These are phyloP conservation scores for Chlamydotis undulata DNA, from an alignment of 2,113 vertebrate genomes.

Conservation along the genomic window DNA sequence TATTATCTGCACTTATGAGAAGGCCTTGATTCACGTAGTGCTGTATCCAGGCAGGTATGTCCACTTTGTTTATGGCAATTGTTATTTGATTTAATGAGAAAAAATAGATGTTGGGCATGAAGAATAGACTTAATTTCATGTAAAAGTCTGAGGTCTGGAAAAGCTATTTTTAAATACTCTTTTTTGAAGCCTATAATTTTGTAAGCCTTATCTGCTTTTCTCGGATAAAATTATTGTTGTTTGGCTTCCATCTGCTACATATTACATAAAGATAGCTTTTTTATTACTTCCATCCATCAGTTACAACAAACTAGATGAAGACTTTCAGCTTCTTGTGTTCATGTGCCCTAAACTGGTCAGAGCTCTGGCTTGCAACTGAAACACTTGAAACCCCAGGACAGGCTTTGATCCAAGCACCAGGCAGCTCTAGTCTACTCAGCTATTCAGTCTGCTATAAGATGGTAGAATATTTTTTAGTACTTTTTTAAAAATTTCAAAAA, in stretches of 20 bases:
- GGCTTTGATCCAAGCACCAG: neutral
- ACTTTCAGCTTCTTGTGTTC: neutral
- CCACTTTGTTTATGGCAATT: neutral
- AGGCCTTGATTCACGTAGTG: neutral
- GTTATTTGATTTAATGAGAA: neutral
- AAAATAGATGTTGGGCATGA: neutral
- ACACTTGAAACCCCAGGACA: neutral
- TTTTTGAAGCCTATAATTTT: neutral
- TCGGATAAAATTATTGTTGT: neutral
- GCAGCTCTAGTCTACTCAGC: neutral
- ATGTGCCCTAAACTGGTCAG: neutral
- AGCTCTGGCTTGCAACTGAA: neutral
- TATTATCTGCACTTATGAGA: neutral
- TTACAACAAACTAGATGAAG: neutral
- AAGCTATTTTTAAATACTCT: neutral
- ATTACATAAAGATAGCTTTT: neutral
- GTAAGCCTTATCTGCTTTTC: neutral
- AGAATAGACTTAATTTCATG: neutral
- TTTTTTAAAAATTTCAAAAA: neutral
- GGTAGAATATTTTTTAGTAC: neutral
- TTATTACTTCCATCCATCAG: neutral
- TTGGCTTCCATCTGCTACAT: neutral
- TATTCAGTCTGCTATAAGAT: neutral
- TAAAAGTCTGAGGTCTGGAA: neutral
- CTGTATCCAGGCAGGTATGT: neutral